phyloP scores from a whole-genome alignment of 2,797 vertebrate genomes.

The Rhinatrema bivittatum region DNA sequence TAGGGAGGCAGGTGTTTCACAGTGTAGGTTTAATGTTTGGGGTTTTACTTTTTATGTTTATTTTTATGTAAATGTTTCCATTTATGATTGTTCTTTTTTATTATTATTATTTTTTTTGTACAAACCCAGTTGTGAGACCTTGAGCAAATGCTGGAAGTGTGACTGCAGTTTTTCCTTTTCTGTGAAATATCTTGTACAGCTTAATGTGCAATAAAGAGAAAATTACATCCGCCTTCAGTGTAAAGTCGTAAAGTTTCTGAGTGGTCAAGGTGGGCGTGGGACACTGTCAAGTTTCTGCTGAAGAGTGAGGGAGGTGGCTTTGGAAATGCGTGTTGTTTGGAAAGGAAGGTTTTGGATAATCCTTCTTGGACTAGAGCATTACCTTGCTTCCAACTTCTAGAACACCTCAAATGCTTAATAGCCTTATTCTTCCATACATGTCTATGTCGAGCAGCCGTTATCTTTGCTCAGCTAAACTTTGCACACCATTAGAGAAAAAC shows the following conservation, averaged over 20 bases:
- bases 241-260: constrained; percentile 64
- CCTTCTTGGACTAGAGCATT: background rate
- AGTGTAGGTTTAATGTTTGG: constrained; percentile 55
- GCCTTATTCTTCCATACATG: too few relatives aligned
- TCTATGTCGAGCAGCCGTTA: too few relatives aligned
- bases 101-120: too few relatives aligned
- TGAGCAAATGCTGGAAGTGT: constrained; percentile 61
- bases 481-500: too few relatives aligned
- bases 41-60: constrained; percentile 36
- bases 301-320: constrained; percentile 40
- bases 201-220: constrained; percentile 76
- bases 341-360: background rate
- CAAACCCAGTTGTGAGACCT: constrained; percentile 57
- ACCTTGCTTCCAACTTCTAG: too few relatives aligned
- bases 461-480: too few relatives aligned
- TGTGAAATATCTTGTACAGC: constrained; percentile 74
- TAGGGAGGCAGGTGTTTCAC: constrained; percentile 53
- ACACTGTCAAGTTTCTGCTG: constrained; percentile 37
- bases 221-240: constrained; percentile 73
- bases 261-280: constrained; percentile 43
- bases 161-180: constrained; percentile 61
- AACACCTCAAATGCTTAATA: too few relatives aligned
- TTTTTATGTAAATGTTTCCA: constrained; percentile 57
- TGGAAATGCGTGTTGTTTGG: constrained; percentile 21
- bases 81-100: constrained; percentile 51